phyloP scores from a whole-genome alignment of 1,140 invertebrate genomes.

The Drosophila kohkoa region DNA sequence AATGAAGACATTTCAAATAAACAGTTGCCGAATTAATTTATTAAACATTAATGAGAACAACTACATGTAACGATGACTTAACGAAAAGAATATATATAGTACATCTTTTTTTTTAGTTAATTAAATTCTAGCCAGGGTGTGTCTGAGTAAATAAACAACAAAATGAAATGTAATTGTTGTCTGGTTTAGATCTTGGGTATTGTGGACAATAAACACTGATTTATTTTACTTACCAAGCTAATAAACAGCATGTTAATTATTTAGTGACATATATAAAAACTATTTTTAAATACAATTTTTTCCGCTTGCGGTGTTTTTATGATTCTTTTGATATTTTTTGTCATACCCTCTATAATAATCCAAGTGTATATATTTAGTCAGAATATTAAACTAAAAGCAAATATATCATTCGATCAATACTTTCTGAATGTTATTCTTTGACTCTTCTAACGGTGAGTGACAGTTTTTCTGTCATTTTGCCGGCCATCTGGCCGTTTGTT shows the following conservation, averaged over 20 bases:
- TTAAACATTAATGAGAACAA: not conserved
- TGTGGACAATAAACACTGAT: constrained; percentile 23
- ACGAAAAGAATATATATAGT: not conserved
- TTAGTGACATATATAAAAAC: constrained; percentile 3
- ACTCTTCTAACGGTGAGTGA: constrained; percentile 18
- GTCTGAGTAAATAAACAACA: constrained; percentile 15
- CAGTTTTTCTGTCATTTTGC: constrained; percentile 35
- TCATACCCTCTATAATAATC: not conserved
- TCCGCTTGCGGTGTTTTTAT: not conserved
- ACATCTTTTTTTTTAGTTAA: not conserved
- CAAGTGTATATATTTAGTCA: too few species aligned
- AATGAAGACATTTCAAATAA: not conserved
- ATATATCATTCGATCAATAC: not conserved
- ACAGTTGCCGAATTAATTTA: constrained; percentile 7
- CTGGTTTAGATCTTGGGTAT: constrained; percentile 7
- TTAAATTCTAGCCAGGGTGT: not conserved
- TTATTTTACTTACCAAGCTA: not conserved
- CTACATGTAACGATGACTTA: not conserved
- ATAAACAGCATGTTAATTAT: constrained; percentile 18
- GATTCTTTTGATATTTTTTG: not conserved
- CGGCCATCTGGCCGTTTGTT: constrained; percentile 60
- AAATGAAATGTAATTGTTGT: not conserved
- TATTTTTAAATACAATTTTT: constrained; percentile 7
- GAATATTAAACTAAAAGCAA: not conserved
- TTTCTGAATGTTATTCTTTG: constrained; percentile 1